phyloP scores from a whole-genome alignment of 30 jellyfish, hydroid and myxozoan species.

The Aurelia aurita complex sp. Pacific region DNA sequence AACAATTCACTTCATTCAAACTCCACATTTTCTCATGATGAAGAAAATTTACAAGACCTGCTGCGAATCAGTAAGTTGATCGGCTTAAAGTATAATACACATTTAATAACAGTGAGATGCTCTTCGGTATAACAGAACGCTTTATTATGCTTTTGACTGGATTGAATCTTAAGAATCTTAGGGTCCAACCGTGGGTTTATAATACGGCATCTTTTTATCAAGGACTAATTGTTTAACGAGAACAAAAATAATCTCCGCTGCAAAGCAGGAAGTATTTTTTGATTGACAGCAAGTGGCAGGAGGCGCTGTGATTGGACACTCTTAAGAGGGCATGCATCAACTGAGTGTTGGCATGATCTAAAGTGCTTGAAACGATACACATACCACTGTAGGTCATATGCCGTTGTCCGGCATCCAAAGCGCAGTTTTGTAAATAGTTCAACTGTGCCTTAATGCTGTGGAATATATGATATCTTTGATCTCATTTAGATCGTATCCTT shows the following conservation, averaged over 20 bases:
- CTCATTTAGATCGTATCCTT: too few relatives aligned
- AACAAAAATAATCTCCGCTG: neutral
- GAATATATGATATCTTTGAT: neutral
- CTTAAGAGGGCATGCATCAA: conserved; percentile 6
- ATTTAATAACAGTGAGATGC: too few relatives aligned
- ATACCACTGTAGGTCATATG: neutral
- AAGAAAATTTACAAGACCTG: too few relatives aligned
- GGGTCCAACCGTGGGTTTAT: neutral
- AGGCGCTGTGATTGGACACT: conserved; percentile 21
- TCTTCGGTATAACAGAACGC: neutral
- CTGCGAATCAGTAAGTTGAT: too few relatives aligned
- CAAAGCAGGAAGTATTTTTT: conserved; percentile 1
- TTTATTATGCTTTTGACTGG: neutral
- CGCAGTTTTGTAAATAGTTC: neutral
- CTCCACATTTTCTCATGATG: too few relatives aligned
- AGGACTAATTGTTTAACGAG: conserved; percentile 5
- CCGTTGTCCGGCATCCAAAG: conserved; percentile 4
- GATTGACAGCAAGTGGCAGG: conserved; percentile 12
- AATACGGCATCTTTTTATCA: neutral
- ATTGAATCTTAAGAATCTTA: conserved; percentile 1
- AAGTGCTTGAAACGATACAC: neutral
- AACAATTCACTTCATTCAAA: too few relatives aligned
- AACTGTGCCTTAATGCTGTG: neutral
- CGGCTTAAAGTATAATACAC: too few relatives aligned
- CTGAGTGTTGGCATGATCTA: conserved; percentile 1